Evolutionary conservation across 2,797 vertebrate genomes (phyloP).

Genomic region (Coreius guichenoti): DNA sequence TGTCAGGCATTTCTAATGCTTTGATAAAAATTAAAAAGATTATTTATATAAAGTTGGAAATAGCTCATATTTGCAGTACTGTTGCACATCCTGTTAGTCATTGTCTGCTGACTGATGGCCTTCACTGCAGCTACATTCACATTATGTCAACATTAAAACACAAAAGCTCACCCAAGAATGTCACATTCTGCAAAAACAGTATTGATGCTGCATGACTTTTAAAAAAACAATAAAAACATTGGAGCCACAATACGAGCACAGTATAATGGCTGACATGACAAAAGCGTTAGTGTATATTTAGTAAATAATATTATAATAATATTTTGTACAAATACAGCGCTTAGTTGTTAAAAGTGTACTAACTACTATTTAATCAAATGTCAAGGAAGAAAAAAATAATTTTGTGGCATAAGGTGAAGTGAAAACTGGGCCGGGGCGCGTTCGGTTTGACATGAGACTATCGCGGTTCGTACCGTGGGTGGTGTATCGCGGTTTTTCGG

Average conservation of each 20-base stretch:
- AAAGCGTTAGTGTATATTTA: no score
- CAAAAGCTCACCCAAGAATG: background rate
- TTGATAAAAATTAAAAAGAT: background rate
- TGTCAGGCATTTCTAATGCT: background rate
- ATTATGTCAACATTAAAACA: background rate
- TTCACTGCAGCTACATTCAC: background rate
- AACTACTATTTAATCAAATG: no score
- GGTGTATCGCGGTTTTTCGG: no score
- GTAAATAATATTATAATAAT: no score
- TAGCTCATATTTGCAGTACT: background rate
- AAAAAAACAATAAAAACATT: background rate
- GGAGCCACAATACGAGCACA: background rate
- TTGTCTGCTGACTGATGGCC: background rate
- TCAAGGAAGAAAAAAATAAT: no score
- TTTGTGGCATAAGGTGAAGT: no score
- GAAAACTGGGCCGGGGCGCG: no score
- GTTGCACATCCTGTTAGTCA: background rate
- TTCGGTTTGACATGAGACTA: no score
- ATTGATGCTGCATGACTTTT: background rate
- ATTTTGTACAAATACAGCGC: no score
- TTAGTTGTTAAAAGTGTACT: no score
- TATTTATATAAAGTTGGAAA: background rate
- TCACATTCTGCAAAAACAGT: background rate
- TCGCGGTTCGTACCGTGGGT: no score
- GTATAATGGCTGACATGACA: no score